phyloP scores from a whole-genome alignment of 2,113 vertebrate species.

The Otis tarda region DNA sequence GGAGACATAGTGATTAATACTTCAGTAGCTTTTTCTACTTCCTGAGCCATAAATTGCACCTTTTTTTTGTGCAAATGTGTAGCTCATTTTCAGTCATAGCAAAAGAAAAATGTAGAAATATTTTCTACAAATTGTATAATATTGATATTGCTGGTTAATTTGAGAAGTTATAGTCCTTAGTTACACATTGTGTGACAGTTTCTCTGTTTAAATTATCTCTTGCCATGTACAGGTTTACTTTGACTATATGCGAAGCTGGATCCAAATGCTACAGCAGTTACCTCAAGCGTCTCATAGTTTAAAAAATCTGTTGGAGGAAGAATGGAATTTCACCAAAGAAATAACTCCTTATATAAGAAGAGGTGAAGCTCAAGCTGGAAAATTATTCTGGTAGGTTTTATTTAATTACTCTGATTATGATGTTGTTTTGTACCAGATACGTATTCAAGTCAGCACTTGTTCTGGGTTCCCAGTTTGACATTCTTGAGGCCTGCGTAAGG shows the following conservation, averaged over 20 bases:
- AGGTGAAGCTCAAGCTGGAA: conserved; percentile 97
- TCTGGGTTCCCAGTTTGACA: background rate
- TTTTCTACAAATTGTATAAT: background rate
- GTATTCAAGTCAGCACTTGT: background rate
- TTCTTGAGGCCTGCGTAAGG: background rate
- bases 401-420: background rate
- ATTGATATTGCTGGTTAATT: background rate
- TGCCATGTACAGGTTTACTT: conserved; percentile 88
- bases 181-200: background rate
- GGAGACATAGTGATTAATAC: background rate
- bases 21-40: background rate
- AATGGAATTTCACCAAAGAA: conserved; percentile 99
- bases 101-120: background rate
- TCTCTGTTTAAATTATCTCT: background rate
- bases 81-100: background rate
- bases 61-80: background rate
- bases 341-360: conserved; percentile 97
- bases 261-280: conserved; percentile 97
- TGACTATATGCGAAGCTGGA: conserved; percentile 99
- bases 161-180: background rate
- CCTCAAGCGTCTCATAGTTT: conserved; percentile 98
- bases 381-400: conserved; percentile 89
- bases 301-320: conserved; percentile 97
- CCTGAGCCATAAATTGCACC: background rate
- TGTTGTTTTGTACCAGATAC: background rate